Conservation (phyloP, 64 coral and sea anemone genomes). For the Acropora tenuis region DNA sequence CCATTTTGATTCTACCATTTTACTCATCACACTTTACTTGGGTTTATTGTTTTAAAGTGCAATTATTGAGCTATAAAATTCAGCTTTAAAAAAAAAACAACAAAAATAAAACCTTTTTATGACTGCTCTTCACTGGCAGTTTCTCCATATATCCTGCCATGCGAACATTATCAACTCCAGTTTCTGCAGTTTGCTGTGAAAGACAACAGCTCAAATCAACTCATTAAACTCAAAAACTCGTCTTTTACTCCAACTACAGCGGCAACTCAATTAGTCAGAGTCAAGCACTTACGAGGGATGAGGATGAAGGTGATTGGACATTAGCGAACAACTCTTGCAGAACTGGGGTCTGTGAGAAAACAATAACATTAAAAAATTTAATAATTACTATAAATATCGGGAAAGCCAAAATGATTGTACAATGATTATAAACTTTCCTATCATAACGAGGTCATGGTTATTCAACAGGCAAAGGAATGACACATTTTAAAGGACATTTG, state of each 20-base stretch:
- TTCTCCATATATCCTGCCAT: constrained; percentile 97
- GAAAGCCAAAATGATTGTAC: background rate
- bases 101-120: constrained; percentile 55
- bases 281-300: background rate
- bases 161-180: constrained; percentile 36
- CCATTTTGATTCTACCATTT: too few species aligned
- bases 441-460: too few species aligned
- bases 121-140: constrained; percentile 68
- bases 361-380: too few species aligned
- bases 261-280: background rate
- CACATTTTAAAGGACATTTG: too few species aligned
- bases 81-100: too few species aligned
- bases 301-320: constrained; percentile 19
- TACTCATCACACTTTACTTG: too few species aligned
- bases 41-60: too few species aligned
- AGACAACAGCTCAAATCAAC: background rate
- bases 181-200: background rate
- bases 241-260: background rate
- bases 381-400: background rate
- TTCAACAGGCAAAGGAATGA: too few species aligned
- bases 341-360: constrained; percentile 5
- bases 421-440: too few species aligned
- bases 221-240: background rate
- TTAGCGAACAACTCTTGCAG: constrained; percentile 69
- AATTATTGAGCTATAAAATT: too few species aligned